A percentile compares a stretch with the other conserved stretches of the same genome.
phyloP scores from a whole-genome alignment of 2,113 vertebrate genomes.

The Halichoerus grypus region DNA sequence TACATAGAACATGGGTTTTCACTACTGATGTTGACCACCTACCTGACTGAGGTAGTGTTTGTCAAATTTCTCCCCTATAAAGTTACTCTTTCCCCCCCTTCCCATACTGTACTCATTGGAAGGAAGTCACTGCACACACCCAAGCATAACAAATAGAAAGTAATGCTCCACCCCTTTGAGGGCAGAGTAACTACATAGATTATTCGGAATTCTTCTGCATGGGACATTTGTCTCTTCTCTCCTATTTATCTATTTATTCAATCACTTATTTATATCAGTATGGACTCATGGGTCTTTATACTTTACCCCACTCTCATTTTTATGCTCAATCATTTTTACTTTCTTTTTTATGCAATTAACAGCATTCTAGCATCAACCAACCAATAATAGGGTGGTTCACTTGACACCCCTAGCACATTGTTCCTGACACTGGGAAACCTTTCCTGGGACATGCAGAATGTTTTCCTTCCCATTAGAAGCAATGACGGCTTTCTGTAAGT shows the following conservation, averaged over 20 bases:
- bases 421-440: not conserved
- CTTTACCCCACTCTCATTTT: not conserved
- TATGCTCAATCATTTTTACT: not conserved
- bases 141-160: not conserved
- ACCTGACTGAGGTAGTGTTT: not conserved
- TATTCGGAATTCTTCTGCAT: not conserved
- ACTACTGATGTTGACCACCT: not conserved
- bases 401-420: not conserved
- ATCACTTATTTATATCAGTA: not conserved
- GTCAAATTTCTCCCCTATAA: not conserved
- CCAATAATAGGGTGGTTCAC: not conserved
- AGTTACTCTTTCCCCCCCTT: not conserved
- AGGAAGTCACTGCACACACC: not conserved
- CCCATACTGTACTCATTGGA: not conserved
- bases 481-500: not conserved
- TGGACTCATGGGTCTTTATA: not conserved
- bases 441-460: not conserved
- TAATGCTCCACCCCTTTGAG: not conserved
- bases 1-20: not conserved
- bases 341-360: not conserved
- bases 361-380: not conserved
- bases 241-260: not conserved
- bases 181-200: not conserved
- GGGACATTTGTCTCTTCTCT: conserved; percentile 9
- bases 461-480: conserved; percentile 21